Evolutionary conservation across 1,140 invertebrate genomes (phyloP).

Genomic region (Leptinotarsa defecta): DNA sequence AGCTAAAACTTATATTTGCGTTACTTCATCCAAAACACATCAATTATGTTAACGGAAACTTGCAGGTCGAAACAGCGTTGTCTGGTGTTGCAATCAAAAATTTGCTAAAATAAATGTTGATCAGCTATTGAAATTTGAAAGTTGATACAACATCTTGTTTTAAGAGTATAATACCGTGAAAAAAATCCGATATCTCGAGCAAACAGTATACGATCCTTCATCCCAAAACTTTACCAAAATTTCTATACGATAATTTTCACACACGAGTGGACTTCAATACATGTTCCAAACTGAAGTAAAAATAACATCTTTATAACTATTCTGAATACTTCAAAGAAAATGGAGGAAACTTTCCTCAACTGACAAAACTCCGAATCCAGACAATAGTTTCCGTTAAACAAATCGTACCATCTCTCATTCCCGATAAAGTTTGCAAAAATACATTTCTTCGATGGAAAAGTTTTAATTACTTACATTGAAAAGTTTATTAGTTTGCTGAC

Average conservation of each 20-base stretch:
- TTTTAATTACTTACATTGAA: not conserved
- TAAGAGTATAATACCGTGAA: no score
- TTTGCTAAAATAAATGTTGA: no score
- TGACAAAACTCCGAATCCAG: not conserved
- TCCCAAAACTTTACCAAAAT: no score
- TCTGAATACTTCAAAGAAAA: not conserved
- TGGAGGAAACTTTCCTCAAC: not conserved
- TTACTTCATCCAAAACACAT: no score
- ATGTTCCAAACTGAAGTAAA: not conserved
- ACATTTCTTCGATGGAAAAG: not conserved
- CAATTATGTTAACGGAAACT: no score
- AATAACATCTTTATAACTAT: not conserved
- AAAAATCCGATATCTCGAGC: no score
- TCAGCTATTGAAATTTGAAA: no score
- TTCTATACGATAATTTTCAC: not conserved
- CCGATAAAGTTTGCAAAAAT: slow-evolving; percentile 3
- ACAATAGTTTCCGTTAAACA: not conserved
- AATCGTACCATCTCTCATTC: not conserved
- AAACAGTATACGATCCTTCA: no score
- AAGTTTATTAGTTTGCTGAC: not conserved
- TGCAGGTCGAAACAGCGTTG: no score
- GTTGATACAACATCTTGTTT: no score
- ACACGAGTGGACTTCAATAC: not conserved
- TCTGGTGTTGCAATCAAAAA: no score
- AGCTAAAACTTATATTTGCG: no score